Conservation (phyloP, 2,888 invertebrate genomes). For the Branchellion lobata region DNA sequence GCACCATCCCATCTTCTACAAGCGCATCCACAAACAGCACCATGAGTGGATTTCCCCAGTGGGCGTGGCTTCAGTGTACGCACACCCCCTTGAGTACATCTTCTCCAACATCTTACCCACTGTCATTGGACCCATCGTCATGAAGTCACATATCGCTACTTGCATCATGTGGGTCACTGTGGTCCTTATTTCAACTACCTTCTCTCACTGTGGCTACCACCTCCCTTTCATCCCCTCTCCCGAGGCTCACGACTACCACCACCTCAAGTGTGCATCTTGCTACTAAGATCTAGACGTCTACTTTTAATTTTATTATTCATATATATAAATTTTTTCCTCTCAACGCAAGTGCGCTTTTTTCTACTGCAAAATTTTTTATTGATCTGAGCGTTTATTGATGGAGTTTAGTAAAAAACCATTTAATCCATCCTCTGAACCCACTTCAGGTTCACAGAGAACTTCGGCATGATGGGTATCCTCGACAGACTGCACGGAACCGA, state of each 20-base stretch:
- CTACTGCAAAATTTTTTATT: no score
- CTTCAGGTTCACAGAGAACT: constrained; percentile 78
- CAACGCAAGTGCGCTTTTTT: neutral
- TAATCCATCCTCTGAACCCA: no score
- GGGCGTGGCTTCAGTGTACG: constrained; percentile 78
- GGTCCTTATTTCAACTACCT: constrained; percentile 76
- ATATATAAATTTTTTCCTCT: neutral
- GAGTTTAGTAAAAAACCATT: no score
- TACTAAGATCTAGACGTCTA: neutral
- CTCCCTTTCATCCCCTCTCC: constrained; percentile 81
- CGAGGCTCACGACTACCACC: constrained; percentile 84
- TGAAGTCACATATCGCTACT: constrained; percentile 68
- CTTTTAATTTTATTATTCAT: neutral
- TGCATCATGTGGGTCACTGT: constrained; percentile 74
- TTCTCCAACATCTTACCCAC: constrained; percentile 77
- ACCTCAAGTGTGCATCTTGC: constrained; percentile 73
- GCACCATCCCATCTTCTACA: constrained; percentile 75
- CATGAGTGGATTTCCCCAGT: constrained; percentile 86
- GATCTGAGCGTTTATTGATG: no score
- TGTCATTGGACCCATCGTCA: constrained; percentile 67
- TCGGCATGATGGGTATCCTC: constrained; percentile 77
- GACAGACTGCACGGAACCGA: constrained; percentile 83
- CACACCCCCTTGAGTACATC: constrained; percentile 75
- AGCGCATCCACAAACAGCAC: constrained; percentile 79
- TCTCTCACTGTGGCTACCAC: constrained; percentile 82